Evolutionary conservation across 2,888 invertebrate genomes (phyloP).

Genomic region (Branchellion lobata): DNA sequence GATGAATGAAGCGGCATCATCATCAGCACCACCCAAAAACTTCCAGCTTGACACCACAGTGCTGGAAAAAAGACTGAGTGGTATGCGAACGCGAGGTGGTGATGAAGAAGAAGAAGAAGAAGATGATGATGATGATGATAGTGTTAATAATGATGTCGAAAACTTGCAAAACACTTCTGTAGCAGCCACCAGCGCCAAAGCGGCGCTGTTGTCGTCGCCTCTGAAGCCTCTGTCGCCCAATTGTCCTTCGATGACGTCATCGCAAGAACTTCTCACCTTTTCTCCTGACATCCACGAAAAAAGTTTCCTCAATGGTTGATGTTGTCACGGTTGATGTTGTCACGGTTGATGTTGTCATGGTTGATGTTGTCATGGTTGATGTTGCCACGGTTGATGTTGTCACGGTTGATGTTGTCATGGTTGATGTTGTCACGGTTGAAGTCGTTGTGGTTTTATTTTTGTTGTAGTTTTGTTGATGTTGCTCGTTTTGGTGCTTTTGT

Average conservation of each 20-base stretch:
- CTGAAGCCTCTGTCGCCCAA: constrained; percentile 10
- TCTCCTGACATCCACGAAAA: constrained; percentile 10
- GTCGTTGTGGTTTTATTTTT: too few species aligned
- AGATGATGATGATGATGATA: neutral
- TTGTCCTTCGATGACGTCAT: constrained; percentile 23
- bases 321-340: neutral
- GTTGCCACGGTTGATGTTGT: too few species aligned
- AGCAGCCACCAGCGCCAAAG: neutral
- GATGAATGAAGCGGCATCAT: constrained; percentile 28
- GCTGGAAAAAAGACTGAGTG: constrained; percentile 44
- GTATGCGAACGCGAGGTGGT: neutral
- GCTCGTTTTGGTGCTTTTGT: too few species aligned
- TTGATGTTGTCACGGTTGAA: too few species aligned
- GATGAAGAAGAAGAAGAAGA: constrained; percentile 29
- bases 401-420: too few species aligned
- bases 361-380: too few species aligned
- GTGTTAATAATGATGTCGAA: neutral
- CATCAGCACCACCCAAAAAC: constrained; percentile 41
- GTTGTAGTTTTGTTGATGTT: too few species aligned
- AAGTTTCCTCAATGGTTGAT: neutral
- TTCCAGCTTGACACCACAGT: constrained; percentile 41
- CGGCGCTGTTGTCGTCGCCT: neutral
- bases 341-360: neutral
- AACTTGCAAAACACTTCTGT: neutral
- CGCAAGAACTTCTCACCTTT: constrained; percentile 12